These are phyloP conservation scores for Iphiclides podalirius DNA, from an alignment of 2,888 invertebrate genomes.

Conservation along the genomic window DNA sequence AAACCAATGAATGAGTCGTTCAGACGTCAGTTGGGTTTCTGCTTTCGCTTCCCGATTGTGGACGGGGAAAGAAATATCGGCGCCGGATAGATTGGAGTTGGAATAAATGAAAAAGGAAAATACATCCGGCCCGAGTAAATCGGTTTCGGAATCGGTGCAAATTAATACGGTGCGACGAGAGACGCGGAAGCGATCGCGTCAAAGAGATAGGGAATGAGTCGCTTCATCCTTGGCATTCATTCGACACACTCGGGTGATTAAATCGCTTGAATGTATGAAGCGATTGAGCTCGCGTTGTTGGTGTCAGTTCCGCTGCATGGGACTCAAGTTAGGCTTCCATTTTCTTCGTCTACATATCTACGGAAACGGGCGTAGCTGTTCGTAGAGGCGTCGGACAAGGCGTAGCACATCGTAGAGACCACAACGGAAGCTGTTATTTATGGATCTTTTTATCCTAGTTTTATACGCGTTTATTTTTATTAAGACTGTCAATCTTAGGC, in stretches of 20 bases:
- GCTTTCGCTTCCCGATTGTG: slow-evolving; percentile 21
- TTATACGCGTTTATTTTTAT: too few species aligned
- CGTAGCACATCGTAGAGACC: too few species aligned
- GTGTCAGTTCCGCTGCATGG: too few species aligned
- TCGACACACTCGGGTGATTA: neutral
- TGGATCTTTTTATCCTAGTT: too few species aligned
- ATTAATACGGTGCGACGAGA: slow-evolving; percentile 19
- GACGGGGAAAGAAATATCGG: slow-evolving; percentile 12
- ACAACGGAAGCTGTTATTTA: too few species aligned
- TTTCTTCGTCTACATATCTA: too few species aligned
- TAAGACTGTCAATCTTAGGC: too few species aligned
- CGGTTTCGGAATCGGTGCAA: slow-evolving; percentile 22
- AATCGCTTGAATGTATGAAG: too few species aligned
- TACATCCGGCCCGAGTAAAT: slow-evolving; percentile 14
- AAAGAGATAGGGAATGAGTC: neutral
- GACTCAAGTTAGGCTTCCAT: too few species aligned
- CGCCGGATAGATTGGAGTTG: slow-evolving; percentile 18
- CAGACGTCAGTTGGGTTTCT: slow-evolving; percentile 21
- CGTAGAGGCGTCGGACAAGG: too few species aligned
- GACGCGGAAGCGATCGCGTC: slow-evolving; percentile 4
- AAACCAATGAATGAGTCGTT: slow-evolving; percentile 14
- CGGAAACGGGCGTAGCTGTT: too few species aligned
- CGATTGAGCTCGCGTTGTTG: too few species aligned
- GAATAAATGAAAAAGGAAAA: slow-evolving; percentile 14
- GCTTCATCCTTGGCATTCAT: neutral